Percentiles rank a stretch among this genome's conserved stretches.
These are phyloP conservation scores for Caracal caracal DNA, from an alignment of 2,113 vertebrate species.

Conservation along the genomic window DNA sequence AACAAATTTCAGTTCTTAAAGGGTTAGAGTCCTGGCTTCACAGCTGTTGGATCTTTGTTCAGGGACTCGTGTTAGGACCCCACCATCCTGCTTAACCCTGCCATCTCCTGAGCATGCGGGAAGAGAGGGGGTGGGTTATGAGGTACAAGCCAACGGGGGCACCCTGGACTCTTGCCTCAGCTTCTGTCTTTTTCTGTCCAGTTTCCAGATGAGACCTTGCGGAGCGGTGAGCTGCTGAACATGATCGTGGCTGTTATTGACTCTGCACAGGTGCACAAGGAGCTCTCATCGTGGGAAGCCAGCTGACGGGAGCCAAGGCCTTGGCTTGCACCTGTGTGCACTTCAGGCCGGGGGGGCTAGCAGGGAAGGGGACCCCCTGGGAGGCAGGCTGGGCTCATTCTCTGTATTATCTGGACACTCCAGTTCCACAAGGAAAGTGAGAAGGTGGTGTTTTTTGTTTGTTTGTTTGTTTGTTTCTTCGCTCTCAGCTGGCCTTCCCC, in stretches of 20 bases:
- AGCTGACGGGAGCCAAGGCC: fast-evolving
- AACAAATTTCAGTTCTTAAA: too few relatives aligned
- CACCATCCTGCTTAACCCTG: background rate
- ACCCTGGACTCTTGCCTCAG: fast-evolving
- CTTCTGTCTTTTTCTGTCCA: slow-evolving; percentile 61
- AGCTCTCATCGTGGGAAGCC: fast-evolving
- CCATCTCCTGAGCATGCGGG: background rate
- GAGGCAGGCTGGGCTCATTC: background rate
- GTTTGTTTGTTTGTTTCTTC: background rate
- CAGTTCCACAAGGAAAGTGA: background rate
- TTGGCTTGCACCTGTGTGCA: fast-evolving
- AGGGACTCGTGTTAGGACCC: background rate
- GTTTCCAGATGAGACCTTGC: slow-evolving; percentile 97
- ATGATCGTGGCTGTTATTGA: slow-evolving; percentile 99
- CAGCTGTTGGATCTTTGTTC: background rate
- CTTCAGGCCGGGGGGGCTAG: too few relatives aligned
- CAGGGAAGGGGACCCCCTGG: background rate
- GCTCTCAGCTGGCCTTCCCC: background rate
- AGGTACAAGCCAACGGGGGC: background rate
- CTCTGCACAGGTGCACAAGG: slow-evolving; percentile 88
- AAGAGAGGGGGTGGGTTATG: background rate
- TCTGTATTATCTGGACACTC: background rate
- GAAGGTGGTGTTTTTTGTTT: background rate
- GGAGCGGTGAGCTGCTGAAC: slow-evolving; percentile 96
- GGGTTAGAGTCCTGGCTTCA: background rate